Evolutionary conservation across 2,113 vertebrate species (phyloP).

Genomic region (Megaceryle maxima): DNA sequence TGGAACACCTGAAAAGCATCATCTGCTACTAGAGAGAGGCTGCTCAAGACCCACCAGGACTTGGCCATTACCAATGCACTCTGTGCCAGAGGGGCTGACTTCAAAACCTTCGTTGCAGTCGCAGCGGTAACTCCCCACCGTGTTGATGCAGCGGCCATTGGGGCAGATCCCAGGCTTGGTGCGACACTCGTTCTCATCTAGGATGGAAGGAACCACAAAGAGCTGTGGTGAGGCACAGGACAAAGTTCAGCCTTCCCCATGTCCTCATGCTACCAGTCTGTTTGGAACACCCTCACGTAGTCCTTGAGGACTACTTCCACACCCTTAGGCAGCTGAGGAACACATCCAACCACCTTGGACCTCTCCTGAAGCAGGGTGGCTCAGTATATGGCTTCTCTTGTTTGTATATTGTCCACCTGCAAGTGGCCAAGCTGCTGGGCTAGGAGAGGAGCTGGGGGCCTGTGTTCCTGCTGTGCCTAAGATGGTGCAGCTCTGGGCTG

Average conservation of each 20-base stretch:
- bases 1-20: neutral
- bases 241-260: neutral
- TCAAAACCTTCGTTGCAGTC: slow-evolving; percentile 90
- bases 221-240: neutral
- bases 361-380: neutral
- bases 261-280: no score
- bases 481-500: neutral
- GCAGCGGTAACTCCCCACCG: slow-evolving; percentile 88
- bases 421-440: neutral
- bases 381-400: neutral
- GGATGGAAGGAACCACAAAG: neutral
- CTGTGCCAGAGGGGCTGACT: slow-evolving; percentile 83
- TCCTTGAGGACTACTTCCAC: rapidly evolving
- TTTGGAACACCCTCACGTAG: rapidly evolving
- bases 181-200: slow-evolving; percentile 91
- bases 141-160: slow-evolving; percentile 90
- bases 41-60: neutral
- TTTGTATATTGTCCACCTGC: neutral
- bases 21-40: neutral
- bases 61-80: slow-evolving; percentile 84
- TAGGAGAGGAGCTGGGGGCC: neutral
- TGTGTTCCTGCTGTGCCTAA: neutral
- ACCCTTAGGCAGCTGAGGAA: neutral
- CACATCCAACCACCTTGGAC: neutral
- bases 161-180: slow-evolving; percentile 87